Percentiles rank a stretch among this genome's conserved stretches.
phyloP scores from a whole-genome alignment of 2,888 invertebrate genomes.

The Eristalis intricaria region DNA sequence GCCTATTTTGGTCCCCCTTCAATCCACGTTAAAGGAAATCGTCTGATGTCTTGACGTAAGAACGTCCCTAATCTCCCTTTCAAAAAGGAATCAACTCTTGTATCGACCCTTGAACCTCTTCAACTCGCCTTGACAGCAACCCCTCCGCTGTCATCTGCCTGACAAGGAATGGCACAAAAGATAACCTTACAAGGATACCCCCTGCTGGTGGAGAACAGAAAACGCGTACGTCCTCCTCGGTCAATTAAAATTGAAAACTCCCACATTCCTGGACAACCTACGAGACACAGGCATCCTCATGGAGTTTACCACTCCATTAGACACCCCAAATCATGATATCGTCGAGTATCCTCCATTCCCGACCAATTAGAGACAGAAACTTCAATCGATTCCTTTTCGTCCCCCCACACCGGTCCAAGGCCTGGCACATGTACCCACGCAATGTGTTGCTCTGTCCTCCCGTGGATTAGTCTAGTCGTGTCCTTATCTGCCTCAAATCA shows the following conservation, averaged over 20 bases:
- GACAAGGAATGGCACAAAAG: background rate
- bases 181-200: background rate
- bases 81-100: background rate
- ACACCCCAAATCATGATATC: slow-evolving; percentile 4
- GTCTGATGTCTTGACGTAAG: background rate
- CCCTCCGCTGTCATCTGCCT: background rate
- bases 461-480: background rate
- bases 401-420: too few relatives aligned
- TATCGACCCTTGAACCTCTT: background rate
- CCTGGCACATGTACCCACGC: background rate
- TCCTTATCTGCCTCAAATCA: background rate
- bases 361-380: background rate
- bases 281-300: background rate
- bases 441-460: background rate
- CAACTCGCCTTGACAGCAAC: background rate
- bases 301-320: background rate
- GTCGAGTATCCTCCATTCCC: background rate
- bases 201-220: background rate
- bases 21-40: background rate
- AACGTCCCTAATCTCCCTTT: background rate
- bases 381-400: background rate
- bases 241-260: slow-evolving; percentile 9
- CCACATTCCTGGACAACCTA: background rate
- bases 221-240: background rate
- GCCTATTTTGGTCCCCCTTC: background rate